Conservation (phyloP, 2,113 vertebrate species). For the Panthera tigris region DNA sequence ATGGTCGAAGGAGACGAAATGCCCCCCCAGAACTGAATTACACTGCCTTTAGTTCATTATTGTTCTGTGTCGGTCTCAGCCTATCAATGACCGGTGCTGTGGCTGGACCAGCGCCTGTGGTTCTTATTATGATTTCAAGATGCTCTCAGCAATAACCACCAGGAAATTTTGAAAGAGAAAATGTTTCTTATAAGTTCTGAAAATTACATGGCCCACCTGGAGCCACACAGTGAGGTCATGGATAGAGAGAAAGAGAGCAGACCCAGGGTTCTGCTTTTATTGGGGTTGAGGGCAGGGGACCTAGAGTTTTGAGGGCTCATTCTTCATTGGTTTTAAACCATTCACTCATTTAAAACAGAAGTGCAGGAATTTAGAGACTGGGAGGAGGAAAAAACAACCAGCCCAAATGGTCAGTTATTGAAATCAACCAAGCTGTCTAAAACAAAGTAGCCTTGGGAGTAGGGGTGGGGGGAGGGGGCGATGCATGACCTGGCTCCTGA, state of each 20-base stretch:
- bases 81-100: not conserved
- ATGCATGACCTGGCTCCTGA: not conserved
- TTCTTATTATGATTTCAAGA: not conserved
- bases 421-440: not conserved
- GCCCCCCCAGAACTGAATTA: not conserved
- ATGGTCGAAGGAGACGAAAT: not conserved
- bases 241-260: not conserved
- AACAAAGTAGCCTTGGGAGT: not conserved
- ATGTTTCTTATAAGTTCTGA: not conserved
- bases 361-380: not conserved
- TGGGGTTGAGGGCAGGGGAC: not conserved
- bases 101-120: not conserved
- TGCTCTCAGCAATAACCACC: not conserved
- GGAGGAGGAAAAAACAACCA: not conserved
- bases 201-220: not conserved
- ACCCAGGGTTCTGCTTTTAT: not conserved
- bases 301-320: not conserved
- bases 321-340: not conserved
- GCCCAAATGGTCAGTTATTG: not conserved
- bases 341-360: not conserved
- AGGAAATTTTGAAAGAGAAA: not conserved
- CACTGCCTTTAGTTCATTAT: not conserved
- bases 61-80: not conserved
- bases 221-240: not conserved
- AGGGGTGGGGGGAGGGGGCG: rapidly evolving